These are phyloP conservation scores for Gymnodraco acuticeps DNA, from an alignment of 2,797 vertebrate species.

Conservation along the genomic window DNA sequence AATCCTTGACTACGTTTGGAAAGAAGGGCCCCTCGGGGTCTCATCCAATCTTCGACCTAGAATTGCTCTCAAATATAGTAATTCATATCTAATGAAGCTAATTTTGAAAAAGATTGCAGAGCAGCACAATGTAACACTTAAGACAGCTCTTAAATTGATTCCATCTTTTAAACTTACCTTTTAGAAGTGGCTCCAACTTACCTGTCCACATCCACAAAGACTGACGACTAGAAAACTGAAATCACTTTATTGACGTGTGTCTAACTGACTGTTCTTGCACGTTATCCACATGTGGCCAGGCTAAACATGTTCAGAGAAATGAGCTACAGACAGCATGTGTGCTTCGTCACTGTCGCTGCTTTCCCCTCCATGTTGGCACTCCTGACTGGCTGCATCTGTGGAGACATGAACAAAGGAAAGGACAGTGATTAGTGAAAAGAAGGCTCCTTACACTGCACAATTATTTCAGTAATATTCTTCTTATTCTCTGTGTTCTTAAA, in stretches of 20 bases:
- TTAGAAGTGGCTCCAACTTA: conserved; percentile 55
- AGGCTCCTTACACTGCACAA: background rate
- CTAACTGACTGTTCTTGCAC: conserved; percentile 33
- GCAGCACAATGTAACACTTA: conserved; percentile 57
- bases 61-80: conserved; percentile 72
- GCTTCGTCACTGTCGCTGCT: conserved; percentile 14
- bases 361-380: conserved; percentile 8
- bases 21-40: conserved; percentile 58
- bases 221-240: conserved; percentile 13
- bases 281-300: conserved; percentile 35
- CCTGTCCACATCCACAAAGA: conserved; percentile 58
- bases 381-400: conserved; percentile 54
- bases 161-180: conserved; percentile 72
- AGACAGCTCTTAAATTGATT: conserved; percentile 59
- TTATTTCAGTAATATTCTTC: background rate
- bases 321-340: background rate
- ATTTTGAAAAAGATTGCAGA: conserved; percentile 60
- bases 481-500: background rate
- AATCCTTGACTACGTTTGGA: conserved; percentile 57
- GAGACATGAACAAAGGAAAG: conserved; percentile 54
- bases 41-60: conserved; percentile 66
- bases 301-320: conserved; percentile 24
- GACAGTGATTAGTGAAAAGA: conserved; percentile 19
- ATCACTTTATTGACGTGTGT: conserved; percentile 40
- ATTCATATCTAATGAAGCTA: conserved; percentile 72